Evolutionary conservation across 2,797 vertebrate species (phyloP).

Genomic region (Intellagama lesueurii): DNA sequence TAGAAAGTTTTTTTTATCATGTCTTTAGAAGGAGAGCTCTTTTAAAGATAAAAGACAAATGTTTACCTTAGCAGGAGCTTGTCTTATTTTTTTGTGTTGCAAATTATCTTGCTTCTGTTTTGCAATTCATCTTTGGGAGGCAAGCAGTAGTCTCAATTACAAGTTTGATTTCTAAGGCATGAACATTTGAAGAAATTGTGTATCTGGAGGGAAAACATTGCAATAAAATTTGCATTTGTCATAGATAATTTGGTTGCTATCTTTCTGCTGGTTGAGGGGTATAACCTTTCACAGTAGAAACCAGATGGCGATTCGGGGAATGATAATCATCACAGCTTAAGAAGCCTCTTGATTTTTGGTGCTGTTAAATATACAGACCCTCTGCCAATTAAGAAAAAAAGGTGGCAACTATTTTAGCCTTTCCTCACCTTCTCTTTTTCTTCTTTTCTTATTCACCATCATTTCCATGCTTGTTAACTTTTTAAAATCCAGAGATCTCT

Average conservation of each 20-base stretch:
- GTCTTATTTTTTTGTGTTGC: no score
- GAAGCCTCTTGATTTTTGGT: neutral
- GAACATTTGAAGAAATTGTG: neutral
- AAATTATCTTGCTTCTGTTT: no score
- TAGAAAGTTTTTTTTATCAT: no score
- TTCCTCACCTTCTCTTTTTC: neutral
- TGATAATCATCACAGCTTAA: neutral
- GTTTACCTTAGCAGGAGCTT: no score
- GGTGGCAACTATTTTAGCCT: neutral
- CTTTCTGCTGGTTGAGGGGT: neutral
- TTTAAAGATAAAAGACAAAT: no score
- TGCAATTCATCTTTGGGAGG: no score
- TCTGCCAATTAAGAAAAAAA: neutral
- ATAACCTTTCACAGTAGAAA: neutral
- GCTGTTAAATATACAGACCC: neutral
- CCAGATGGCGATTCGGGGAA: no score
- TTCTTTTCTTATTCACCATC: slow-evolving; percentile 31
- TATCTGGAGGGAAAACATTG: neutral
- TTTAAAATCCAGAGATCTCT: slow-evolving; percentile 1
- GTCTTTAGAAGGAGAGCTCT: no score
- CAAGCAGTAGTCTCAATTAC: no score
- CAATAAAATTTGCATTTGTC: neutral
- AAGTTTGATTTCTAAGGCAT: no score
- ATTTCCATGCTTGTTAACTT: neutral
- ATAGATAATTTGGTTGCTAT: neutral